Percentiles rank a stretch among this genome's conserved stretches.
Evolutionary conservation across 2,888 invertebrate genomes (phyloP).

Genomic region (Crocallis elinguaria): DNA sequence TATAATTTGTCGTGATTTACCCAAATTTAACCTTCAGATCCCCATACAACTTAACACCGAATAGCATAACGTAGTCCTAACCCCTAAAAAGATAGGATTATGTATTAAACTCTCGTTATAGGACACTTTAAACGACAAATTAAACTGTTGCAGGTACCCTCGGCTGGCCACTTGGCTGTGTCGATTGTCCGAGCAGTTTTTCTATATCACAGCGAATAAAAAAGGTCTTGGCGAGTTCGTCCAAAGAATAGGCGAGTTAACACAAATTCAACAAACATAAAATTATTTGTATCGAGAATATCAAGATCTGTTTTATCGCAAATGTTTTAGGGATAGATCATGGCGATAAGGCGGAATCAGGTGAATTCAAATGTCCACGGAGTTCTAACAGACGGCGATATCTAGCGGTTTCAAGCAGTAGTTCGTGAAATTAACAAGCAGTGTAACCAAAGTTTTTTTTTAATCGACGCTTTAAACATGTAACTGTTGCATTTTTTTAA

Average conservation of each 20-base stretch:
- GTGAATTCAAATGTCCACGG: constrained; percentile 57
- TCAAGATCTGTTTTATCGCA: constrained; percentile 38
- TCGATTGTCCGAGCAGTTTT: constrained; percentile 59
- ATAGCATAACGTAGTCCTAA: too few species aligned
- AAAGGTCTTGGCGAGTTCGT: constrained; percentile 66
- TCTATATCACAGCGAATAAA: constrained; percentile 62
- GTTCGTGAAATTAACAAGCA: background rate
- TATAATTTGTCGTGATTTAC: too few species aligned
- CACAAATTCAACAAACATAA: constrained; percentile 47
- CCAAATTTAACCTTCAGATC: too few species aligned
- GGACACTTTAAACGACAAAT: background rate
- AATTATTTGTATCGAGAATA: constrained; percentile 18
- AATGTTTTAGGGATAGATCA: constrained; percentile 56
- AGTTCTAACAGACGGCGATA: constrained; percentile 55
- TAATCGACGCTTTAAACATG: too few species aligned
- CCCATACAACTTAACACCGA: too few species aligned
- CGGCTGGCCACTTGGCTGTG: constrained; percentile 57
- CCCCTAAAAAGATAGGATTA: too few species aligned
- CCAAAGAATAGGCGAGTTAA: constrained; percentile 70
- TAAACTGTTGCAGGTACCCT: constrained; percentile 53
- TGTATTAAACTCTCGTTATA: too few species aligned
- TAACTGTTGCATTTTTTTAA: too few species aligned
- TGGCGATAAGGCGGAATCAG: constrained; percentile 45
- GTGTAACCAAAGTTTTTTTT: too few species aligned
- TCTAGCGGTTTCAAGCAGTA: constrained; percentile 28